Evolutionary conservation across 2,888 invertebrate species (phyloP).

Genomic region (Arctia plantaginis): DNA sequence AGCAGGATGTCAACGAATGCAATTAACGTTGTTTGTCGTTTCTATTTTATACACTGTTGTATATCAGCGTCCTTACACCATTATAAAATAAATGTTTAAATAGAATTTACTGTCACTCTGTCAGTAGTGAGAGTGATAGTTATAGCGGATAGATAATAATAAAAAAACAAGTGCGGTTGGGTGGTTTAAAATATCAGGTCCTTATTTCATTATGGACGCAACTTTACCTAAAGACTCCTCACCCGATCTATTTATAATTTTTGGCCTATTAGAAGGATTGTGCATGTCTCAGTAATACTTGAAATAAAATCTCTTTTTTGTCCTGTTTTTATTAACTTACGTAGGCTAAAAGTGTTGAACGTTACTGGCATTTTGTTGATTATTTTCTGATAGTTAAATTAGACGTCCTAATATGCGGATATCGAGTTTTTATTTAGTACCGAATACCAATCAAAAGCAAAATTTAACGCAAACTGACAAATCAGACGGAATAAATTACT

Average conservation of each 20-base stretch:
- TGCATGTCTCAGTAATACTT: background rate
- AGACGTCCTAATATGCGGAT: too few relatives aligned
- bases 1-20: constrained; percentile 13
- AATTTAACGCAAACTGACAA: too few relatives aligned
- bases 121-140: background rate
- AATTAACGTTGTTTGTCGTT: constrained; percentile 2
- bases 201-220: background rate
- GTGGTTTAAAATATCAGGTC: background rate
- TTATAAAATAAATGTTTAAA: background rate
- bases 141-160: too few relatives aligned
- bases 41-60: constrained; percentile 2
- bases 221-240: background rate
- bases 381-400: too few relatives aligned
- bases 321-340: background rate
- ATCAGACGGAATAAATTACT: too few relatives aligned
- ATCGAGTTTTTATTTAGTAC: too few relatives aligned
- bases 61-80: background rate
- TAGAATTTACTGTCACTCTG: background rate
- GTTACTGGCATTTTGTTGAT: background rate
- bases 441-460: too few relatives aligned
- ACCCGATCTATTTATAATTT: too few relatives aligned
- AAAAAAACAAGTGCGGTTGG: background rate
- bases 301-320: background rate
- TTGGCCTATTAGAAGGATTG: background rate
- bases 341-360: background rate